Percentiles rank a stretch among this genome's conserved stretches.
These are phyloP conservation scores for Lepidotrigona ventralis DNA, from an alignment of 1,140 invertebrate species.

Conservation along the genomic window DNA sequence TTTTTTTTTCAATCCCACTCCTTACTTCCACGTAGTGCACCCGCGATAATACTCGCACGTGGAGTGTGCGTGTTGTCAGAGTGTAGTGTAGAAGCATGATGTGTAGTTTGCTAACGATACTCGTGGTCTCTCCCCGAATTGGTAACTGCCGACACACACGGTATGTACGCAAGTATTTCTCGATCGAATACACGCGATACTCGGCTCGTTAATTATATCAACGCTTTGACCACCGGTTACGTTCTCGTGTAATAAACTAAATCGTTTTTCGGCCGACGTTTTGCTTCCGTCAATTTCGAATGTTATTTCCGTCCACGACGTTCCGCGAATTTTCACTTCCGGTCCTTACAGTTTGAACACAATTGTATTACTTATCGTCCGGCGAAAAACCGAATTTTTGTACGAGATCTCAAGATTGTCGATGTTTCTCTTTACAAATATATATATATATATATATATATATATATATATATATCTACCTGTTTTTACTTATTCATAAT, in stretches of 20 bases:
- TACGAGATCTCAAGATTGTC: no score
- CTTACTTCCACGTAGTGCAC: slow-evolving; percentile 41
- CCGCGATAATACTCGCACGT: slow-evolving; percentile 39
- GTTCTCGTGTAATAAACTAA: not conserved
- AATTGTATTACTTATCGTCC: not conserved
- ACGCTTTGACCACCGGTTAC: fast-evolving
- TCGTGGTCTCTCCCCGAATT: not conserved
- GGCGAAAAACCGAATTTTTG: no score
- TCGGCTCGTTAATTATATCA: not conserved
- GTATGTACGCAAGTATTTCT: not conserved
- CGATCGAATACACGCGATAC: not conserved
- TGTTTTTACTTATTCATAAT: no score
- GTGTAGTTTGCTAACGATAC: slow-evolving; percentile 49
- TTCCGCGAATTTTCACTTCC: not conserved
- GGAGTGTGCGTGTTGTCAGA: slow-evolving; percentile 53
- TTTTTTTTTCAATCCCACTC: not conserved
- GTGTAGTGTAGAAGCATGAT: slow-evolving; percentile 52
- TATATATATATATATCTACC: no score
- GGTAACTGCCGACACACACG: not conserved
- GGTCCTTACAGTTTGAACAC: not conserved
- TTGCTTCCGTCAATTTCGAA: not conserved
- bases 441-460: no score
- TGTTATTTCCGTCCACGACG: no score
- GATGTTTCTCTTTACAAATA: no score
- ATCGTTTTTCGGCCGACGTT: not conserved